Evolutionary conservation across 2,113 vertebrate genomes (phyloP), one percentile per base, ranked within the genome.

Genomic region (Progne subis): DNA sequence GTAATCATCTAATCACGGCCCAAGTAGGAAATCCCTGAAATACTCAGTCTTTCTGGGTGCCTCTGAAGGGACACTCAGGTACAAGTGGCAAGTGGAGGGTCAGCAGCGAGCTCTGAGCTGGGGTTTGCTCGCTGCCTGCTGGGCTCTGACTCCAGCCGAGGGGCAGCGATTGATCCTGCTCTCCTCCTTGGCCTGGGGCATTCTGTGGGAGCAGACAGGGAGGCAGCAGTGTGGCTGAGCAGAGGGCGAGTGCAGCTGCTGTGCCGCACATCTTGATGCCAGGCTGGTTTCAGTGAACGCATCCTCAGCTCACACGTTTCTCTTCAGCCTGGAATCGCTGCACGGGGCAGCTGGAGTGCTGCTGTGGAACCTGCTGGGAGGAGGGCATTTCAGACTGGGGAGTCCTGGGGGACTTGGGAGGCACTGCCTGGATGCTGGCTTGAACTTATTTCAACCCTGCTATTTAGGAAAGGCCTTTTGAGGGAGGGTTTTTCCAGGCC

Each of bases 181-280:
- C 31, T 31, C 29, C 60, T 59, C 49, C 57, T 39, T 32, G 32
- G 26, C 34, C 88, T 46, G 41, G 1, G 34, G 37, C 6, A 8
- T 46, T 57, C 1, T 0, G 0, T 21, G 18, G 31, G 37, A 88
- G 79, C 49, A 77, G 57, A 4, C 12, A 9, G 3, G 23, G 18
- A 53, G 55, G 23, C 19, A 44, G 43, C 47, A 25, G 29, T 24
- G 39, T 67, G 55, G 17, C 0, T 20, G 47, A 18, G 37, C 37
- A 37, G 23, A n/a, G 32, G 49, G n/a, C 11, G 18, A 23, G 12
- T 8, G 56, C 18, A 49, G 20, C 31, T 65, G 11, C 4, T 50
- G 6, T 8, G 9, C 44, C 64, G 59, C 8, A 72, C 15, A 7
- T 8, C 61, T 28, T 41, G 50, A 4, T 41, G 50, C 43, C 47